Evolutionary conservation across 2,888 invertebrate species (phyloP).

Genomic region (Hydraecia micacea): DNA sequence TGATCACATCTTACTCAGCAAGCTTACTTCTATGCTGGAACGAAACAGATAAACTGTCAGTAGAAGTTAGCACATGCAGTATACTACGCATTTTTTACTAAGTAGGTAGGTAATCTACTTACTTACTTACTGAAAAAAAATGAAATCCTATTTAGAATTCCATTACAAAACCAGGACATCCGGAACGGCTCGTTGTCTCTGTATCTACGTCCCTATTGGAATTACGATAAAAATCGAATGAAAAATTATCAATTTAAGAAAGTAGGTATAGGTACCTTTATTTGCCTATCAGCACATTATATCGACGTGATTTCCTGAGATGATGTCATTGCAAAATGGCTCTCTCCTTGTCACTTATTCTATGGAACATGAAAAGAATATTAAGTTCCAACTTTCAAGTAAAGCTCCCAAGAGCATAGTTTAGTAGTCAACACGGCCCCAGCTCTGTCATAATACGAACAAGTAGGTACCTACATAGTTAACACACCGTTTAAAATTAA

Average conservation of each 20-base stretch:
- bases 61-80: background rate
- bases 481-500: conserved; percentile 39
- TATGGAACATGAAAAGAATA: conserved; percentile 60
- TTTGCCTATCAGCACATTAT: conserved; percentile 31
- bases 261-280: background rate
- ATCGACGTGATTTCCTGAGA: conserved; percentile 52
- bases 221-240: conserved; percentile 11
- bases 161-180: conserved; percentile 12
- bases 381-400: conserved; percentile 63
- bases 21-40: background rate
- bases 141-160: background rate
- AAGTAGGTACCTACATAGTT: background rate
- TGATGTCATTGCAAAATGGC: conserved; percentile 61
- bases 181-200: background rate
- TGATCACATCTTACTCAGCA: background rate
- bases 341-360: conserved; percentile 43
- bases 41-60: background rate
- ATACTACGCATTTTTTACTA: background rate
- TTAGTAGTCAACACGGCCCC: conserved; percentile 1
- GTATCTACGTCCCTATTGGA: background rate
- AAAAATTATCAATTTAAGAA: conserved; percentile 2
- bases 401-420: conserved; percentile 55
- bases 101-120: background rate
- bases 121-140: background rate
- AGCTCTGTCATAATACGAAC: conserved; percentile 16